These are phyloP conservation scores for Ooceraea biroi DNA, from an alignment of 1,140 invertebrate genomes.

Conservation along the genomic window DNA sequence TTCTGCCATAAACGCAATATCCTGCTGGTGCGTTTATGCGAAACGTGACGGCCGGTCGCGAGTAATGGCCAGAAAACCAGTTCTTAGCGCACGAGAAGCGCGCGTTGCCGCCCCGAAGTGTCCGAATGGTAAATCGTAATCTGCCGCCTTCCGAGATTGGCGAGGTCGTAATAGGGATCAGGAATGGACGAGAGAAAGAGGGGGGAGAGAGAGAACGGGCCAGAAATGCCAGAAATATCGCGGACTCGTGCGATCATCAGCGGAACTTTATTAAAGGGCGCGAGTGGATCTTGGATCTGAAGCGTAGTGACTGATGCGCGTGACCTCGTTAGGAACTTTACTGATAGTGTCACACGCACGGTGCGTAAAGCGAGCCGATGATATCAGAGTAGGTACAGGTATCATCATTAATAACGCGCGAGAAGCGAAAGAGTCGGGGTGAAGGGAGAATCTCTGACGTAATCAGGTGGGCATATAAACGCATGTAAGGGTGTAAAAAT, in stretches of 20 bases:
- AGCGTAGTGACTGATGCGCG: not conserved
- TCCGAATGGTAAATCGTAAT: conserved; percentile 64
- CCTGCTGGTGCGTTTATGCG: conserved; percentile 74
- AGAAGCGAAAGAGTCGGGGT: not conserved
- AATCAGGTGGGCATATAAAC: conserved; percentile 9
- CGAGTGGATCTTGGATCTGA: not conserved
- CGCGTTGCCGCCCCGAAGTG: conserved; percentile 56
- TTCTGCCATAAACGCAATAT: conserved; percentile 73
- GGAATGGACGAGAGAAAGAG: not conserved
- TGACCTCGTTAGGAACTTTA: conserved; percentile 14
- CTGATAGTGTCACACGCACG: conserved; percentile 29
- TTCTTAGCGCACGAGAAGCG: conserved; percentile 65
- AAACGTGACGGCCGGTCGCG: conserved; percentile 69
- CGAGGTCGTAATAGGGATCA: conserved; percentile 42
- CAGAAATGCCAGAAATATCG: conserved; percentile 50
- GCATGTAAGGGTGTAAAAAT: not conserved
- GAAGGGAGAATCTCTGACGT: not conserved
- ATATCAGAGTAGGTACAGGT: conserved; percentile 12
- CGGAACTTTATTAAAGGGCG: conserved; percentile 15
- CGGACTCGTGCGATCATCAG: conserved; percentile 20
- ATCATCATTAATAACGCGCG: conserved; percentile 7
- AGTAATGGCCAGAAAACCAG: conserved; percentile 78
- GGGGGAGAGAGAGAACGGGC: conserved; percentile 52
- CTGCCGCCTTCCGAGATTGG: conserved; percentile 49
- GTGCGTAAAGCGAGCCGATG: conserved; percentile 24